phyloP scores from a whole-genome alignment of 2,888 invertebrate genomes.

The Ectropis crepuscularia region DNA sequence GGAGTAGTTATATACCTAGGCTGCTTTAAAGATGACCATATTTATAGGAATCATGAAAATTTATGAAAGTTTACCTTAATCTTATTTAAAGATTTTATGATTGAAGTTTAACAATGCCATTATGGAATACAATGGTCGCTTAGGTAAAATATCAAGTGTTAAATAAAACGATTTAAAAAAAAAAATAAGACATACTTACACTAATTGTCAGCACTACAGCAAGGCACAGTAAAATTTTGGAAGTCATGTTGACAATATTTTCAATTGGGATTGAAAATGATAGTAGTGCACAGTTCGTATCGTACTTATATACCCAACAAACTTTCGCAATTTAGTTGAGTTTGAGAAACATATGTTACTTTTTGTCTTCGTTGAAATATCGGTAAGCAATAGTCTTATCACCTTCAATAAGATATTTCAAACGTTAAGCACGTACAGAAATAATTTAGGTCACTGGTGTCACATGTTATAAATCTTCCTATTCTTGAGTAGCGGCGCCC shows the following conservation, averaged over 20 bases:
- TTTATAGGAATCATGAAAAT: no score
- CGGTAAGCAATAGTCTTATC: slow-evolving; percentile 19
- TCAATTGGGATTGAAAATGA: slow-evolving; percentile 13
- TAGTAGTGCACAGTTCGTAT: slow-evolving; percentile 1
- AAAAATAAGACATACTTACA: slow-evolving; percentile 28
- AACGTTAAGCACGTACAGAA: slow-evolving; percentile 25
- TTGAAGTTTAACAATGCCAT: no score
- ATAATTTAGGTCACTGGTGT: slow-evolving; percentile 8
- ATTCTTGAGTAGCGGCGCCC: no score
- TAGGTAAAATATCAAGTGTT: not conserved
- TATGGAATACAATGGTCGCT: not conserved
- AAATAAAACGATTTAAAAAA: not conserved
- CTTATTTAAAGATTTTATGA: no score
- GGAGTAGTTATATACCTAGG: no score
- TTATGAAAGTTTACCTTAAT: no score
- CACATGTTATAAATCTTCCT: not conserved
- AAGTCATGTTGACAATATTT: slow-evolving; percentile 29
- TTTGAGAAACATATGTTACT: slow-evolving; percentile 21
- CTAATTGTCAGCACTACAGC: slow-evolving; percentile 35
- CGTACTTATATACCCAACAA: slow-evolving; percentile 31
- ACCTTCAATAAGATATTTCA: not conserved
- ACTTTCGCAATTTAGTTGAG: slow-evolving; percentile 28
- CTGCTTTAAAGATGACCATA: no score
- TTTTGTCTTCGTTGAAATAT: slow-evolving; percentile 22
- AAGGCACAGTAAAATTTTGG: slow-evolving; percentile 36